phyloP scores from a whole-genome alignment of 1,140 invertebrate genomes.

The Aphelinus atriplicis region DNA sequence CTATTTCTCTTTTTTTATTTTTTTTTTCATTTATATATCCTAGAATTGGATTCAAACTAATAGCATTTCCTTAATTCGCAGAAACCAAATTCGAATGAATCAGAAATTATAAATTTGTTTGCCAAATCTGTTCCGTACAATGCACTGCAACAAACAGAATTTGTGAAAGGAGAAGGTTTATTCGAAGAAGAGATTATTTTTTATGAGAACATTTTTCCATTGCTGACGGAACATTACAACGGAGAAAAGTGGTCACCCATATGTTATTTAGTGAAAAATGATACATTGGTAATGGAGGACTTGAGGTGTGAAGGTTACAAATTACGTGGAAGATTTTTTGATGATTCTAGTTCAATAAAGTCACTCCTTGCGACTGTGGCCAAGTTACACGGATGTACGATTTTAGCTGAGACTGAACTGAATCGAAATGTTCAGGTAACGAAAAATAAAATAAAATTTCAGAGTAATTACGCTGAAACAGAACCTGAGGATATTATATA shows the following conservation, averaged over 20 bases:
- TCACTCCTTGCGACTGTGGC: not conserved
- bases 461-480: not conserved
- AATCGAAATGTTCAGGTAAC: no score
- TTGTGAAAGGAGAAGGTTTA: conserved; percentile 62
- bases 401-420: not conserved
- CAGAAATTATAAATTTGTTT: conserved; percentile 50
- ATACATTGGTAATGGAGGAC: not conserved
- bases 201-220: conserved; percentile 60
- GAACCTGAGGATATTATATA: no score
- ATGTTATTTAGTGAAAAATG: conserved; percentile 4
- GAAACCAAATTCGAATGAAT: not conserved
- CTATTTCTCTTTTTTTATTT: no score
- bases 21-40: no score
- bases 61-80: not conserved
- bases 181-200: conserved; percentile 66
- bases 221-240: conserved; percentile 46
- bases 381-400: not conserved
- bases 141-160: conserved; percentile 56
- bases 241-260: not conserved
- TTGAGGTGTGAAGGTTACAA: not conserved
- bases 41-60: no score
- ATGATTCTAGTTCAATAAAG: not conserved
- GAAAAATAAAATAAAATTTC: not conserved
- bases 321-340: not conserved
- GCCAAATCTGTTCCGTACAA: conserved; percentile 64